Conservation (phyloP, 2,888 invertebrate genomes). For the Amphipyra berbera region DNA sequence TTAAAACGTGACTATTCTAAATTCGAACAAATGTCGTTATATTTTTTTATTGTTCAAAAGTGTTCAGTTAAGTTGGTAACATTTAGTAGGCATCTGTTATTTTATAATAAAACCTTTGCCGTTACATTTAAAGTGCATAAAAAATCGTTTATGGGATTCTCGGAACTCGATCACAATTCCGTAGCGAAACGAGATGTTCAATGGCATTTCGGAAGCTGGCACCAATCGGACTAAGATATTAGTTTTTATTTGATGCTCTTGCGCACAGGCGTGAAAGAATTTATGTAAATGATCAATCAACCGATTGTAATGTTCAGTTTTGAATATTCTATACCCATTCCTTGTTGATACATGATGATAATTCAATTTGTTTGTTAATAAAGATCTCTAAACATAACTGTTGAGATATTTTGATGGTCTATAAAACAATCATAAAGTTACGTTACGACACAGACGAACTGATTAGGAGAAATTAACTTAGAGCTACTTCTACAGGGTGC, state of each 20-base stretch:
- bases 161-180: conserved; percentile 48
- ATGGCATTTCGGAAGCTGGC: conserved; percentile 71
- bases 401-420: conserved; percentile 37
- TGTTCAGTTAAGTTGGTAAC: background rate
- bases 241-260: conserved; percentile 58
- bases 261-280: conserved; percentile 64
- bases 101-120: conserved; percentile 33
- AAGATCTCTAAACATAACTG: conserved; percentile 29
- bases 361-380: conserved; percentile 53
- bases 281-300: conserved; percentile 69
- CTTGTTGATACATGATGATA: conserved; percentile 21
- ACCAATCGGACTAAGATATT: conserved; percentile 60
- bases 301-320: conserved; percentile 54
- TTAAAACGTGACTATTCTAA: too few species aligned
- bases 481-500: conserved; percentile 21
- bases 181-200: conserved; percentile 66
- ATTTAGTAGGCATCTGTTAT: conserved; percentile 19
- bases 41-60: too few species aligned
- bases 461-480: conserved; percentile 29
- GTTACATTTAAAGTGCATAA: conserved; percentile 50
- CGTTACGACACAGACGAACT: conserved; percentile 25
- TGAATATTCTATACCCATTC: conserved; percentile 33
- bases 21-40: too few species aligned
- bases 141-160: conserved; percentile 60
- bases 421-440: conserved; percentile 26